Evolutionary conservation across 1,140 invertebrate genomes (phyloP).

Genomic region (Patella vulgata): DNA sequence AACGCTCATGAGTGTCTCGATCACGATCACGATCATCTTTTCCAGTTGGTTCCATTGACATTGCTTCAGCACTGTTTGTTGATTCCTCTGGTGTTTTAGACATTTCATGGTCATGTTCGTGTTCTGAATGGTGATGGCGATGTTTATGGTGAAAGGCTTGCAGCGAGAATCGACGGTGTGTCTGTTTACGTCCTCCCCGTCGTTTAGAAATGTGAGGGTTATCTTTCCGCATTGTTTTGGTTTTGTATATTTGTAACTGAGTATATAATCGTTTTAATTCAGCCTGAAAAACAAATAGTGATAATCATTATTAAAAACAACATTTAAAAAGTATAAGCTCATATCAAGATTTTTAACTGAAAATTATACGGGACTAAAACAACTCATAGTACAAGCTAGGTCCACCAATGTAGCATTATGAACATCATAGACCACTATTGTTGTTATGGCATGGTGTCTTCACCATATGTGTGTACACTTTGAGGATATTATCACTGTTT

Average conservation of each 20-base stretch:
- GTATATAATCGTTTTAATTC: constrained; percentile 93
- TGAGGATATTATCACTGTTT: no score
- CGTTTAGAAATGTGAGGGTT: constrained; percentile 96
- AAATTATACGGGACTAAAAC: no score
- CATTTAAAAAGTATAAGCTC: no score
- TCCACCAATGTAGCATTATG: no score
- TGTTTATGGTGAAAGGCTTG: constrained; percentile 73
- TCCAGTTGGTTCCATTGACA: constrained; percentile 49
- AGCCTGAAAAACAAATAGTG: constrained; percentile 69
- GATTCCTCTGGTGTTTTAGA: constrained; percentile 70
- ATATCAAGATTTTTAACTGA: no score
- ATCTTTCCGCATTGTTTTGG: constrained; percentile 89
- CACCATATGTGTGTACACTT: no score
- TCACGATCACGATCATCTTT: constrained; percentile 11
- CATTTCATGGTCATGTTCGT: constrained; percentile 63
- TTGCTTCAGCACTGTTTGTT: constrained; percentile 65
- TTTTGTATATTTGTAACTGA: constrained; percentile 82
- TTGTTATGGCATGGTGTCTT: no score
- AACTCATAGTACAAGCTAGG: no score
- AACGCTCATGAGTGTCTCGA: constrained; percentile 34
- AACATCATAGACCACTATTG: no score
- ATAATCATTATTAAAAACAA: neutral
- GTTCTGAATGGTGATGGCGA: constrained; percentile 61
- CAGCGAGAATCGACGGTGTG: constrained; percentile 85
- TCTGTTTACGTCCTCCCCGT: constrained; percentile 89